These are phyloP conservation scores for Scyliorhinus canicula DNA, from an alignment of 2,797 vertebrate genomes.

Conservation along the genomic window DNA sequence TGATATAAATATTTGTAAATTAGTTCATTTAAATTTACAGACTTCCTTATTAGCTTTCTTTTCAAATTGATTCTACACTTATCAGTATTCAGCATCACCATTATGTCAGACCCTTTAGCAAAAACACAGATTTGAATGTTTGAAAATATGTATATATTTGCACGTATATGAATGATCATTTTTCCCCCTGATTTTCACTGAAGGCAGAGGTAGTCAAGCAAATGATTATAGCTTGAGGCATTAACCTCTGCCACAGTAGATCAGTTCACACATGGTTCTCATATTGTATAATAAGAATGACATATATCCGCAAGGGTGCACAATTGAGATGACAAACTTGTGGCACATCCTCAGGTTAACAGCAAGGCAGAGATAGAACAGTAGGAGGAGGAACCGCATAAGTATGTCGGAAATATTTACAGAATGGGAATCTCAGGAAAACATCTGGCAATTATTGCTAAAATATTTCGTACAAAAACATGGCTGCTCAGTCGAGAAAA, in stretches of 20 bases:
- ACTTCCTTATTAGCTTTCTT: not conserved
- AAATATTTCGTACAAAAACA: not conserved
- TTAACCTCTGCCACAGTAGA: slow-evolving; percentile 3
- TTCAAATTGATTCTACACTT: not conserved
- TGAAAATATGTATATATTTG: not conserved
- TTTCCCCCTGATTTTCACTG: not conserved
- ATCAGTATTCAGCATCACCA: not conserved
- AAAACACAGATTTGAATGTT: not conserved
- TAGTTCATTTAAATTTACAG: not conserved
- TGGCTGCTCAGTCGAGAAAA: not conserved
- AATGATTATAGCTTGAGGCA: not conserved
- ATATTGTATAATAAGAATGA: not conserved
- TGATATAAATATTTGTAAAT: not conserved
- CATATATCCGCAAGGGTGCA: not conserved
- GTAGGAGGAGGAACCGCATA: not conserved
- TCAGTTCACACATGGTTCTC: not conserved
- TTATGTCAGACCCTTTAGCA: not conserved
- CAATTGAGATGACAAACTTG: not conserved
- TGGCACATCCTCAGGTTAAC: not conserved
- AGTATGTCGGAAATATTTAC: not conserved
- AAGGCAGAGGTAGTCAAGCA: not conserved
- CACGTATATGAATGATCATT: not conserved
- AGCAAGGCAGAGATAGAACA: not conserved
- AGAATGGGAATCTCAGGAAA: not conserved
- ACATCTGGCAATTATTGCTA: not conserved